Conservation (phyloP, 2,797 vertebrate genomes). For the Sitta carolinensis region DNA sequence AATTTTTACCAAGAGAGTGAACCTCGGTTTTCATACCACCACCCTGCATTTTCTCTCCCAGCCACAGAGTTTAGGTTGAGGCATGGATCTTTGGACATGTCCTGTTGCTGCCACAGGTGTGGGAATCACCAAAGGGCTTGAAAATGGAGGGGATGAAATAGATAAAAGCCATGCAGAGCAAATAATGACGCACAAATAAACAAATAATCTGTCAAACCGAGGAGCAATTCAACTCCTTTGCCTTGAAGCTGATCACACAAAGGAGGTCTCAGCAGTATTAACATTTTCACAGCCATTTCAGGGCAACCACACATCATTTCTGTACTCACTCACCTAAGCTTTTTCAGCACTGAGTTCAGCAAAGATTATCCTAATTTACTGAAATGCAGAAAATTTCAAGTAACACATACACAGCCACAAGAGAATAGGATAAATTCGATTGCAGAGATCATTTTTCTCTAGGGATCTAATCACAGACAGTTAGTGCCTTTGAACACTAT, state of each 20-base stretch:
- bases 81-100: rapidly evolving
- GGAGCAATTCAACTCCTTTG: background rate
- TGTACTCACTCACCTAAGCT: background rate
- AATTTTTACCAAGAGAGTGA: no score
- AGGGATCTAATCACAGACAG: background rate
- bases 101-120: background rate
- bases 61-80: background rate
- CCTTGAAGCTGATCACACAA: background rate
- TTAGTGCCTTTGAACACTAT: background rate
- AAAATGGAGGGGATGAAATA: background rate
- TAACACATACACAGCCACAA: background rate
- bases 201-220: background rate
- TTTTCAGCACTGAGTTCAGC: background rate
- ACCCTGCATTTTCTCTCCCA: background rate
- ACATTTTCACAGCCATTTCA: background rate
- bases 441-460: background rate
- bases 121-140: background rate
- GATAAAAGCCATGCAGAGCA: background rate
- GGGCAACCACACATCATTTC: background rate
- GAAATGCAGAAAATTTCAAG: background rate
- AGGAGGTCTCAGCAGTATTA: background rate
- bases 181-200: background rate
- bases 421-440: background rate
- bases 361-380: background rate
- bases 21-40: no score